Percentiles rank a stretch among this genome's conserved stretches.
Evolutionary conservation across 2,888 invertebrate genomes (phyloP).

Genomic region (Petrolisthes cinctipes): DNA sequence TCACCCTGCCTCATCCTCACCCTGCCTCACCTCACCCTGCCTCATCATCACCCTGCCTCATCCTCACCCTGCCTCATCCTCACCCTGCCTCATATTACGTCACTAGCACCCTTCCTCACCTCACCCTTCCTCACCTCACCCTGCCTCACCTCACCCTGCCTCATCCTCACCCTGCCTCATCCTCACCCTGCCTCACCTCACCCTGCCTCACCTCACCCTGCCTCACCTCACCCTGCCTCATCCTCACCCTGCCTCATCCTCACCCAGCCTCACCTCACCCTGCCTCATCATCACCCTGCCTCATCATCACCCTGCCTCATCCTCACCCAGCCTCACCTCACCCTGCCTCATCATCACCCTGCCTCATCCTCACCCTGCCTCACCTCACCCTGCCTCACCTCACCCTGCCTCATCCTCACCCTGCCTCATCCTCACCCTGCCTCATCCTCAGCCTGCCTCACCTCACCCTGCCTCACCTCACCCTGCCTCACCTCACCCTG

Average conservation of each 20-base stretch:
- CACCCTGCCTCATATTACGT: neutral
- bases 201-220: neutral
- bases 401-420: neutral
- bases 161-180: neutral
- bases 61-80: neutral
- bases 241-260: neutral
- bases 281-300: neutral
- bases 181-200: neutral
- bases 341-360: neutral
- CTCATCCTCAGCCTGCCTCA: neutral
- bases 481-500: neutral
- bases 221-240: neutral
- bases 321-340: neutral
- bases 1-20: neutral
- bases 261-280: neutral
- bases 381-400: neutral
- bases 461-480: neutral
- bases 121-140: neutral
- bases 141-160: neutral
- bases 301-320: neutral
- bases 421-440: neutral
- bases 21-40: constrained; percentile 1
- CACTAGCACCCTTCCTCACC: neutral
- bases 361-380: constrained; percentile 2
- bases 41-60: constrained; percentile 2